A percentile compares a stretch with the other conserved stretches of the same genome.
Evolutionary conservation across 2,888 invertebrate genomes (phyloP).

Genomic region (Zaprionus obscuricornis): DNA sequence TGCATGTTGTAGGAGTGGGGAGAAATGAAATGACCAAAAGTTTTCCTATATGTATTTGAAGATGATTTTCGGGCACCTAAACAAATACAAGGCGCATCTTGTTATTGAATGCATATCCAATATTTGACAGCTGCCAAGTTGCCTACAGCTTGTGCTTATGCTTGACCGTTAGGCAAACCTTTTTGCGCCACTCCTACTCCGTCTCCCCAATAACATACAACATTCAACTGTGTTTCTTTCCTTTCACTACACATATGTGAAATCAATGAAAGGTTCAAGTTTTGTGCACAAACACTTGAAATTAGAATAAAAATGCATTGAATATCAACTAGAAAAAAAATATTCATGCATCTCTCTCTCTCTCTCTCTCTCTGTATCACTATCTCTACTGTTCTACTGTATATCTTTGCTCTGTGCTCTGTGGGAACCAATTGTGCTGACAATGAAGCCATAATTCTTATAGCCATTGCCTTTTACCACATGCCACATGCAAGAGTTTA

Average conservation of each 20-base stretch:
- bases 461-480: conserved; percentile 26
- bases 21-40: conserved; percentile 40
- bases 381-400: neutral
- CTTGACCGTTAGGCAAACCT: conserved; percentile 64
- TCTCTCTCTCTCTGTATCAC: neutral
- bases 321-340: neutral
- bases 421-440: conserved; percentile 61
- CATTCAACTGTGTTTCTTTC: no score
- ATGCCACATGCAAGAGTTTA: conserved; percentile 42
- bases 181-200: no score
- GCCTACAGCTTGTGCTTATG: conserved; percentile 1
- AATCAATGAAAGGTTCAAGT: conserved; percentile 42
- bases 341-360: no score
- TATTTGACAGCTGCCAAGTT: conserved; percentile 49
- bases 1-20: no score
- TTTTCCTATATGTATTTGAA: neutral
- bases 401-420: conserved; percentile 1
- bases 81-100: conserved; percentile 44
- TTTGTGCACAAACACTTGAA: conserved; percentile 52
- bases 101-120: conserved; percentile 69
- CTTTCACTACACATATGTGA: neutral
- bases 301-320: conserved; percentile 71
- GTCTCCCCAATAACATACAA: no score
- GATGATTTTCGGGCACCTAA: conserved; percentile 56
- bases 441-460: conserved; percentile 77